phyloP scores from a whole-genome alignment of 2,113 vertebrate species.

The Pollachius pollachius region DNA sequence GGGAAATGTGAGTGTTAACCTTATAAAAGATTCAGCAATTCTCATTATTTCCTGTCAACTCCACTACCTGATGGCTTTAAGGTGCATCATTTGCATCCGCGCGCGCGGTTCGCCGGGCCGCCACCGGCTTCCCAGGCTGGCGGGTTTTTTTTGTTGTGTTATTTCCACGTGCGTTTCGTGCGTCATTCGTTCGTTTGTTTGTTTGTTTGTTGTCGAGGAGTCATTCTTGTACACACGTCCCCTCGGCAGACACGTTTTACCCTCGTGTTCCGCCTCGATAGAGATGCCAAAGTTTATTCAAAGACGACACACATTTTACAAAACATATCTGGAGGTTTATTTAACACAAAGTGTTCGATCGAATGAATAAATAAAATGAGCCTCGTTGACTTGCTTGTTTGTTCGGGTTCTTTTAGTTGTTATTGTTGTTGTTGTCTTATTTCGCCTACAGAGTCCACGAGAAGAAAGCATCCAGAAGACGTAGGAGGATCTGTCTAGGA shows the following conservation, averaged over 20 bases:
- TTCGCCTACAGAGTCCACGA: conserved; percentile 15
- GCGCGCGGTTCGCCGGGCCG: conserved; percentile 63
- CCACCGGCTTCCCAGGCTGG: neutral
- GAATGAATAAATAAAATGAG: conserved; percentile 60
- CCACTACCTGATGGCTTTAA: conserved; percentile 87
- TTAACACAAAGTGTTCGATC: conserved; percentile 59
- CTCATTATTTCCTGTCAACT: conserved; percentile 99
- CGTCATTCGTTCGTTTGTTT: conserved; percentile 17
- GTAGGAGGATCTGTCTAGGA: neutral
- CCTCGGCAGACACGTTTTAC: conserved; percentile 62
- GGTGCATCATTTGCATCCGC: conserved; percentile 92
- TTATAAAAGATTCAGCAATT: conserved; percentile 99
- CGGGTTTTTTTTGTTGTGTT: neutral
- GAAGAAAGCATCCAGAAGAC: conserved; percentile 44
- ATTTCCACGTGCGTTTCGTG: too few species aligned
- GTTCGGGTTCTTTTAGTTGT: conserved; percentile 1
- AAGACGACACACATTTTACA: conserved; percentile 67
- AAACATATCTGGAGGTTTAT: conserved; percentile 60
- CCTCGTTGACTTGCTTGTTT: neutral
- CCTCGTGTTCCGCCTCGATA: conserved; percentile 68
- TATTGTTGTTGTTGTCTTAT: neutral
- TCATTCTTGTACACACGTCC: conserved; percentile 63
- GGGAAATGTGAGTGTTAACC: conserved; percentile 96
- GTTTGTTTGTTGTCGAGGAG: conserved; percentile 66
- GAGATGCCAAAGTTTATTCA: conserved; percentile 77